Evolutionary conservation across 1,140 invertebrate genomes (phyloP).

Genomic region (Mycetomoellerius zeteki): DNA sequence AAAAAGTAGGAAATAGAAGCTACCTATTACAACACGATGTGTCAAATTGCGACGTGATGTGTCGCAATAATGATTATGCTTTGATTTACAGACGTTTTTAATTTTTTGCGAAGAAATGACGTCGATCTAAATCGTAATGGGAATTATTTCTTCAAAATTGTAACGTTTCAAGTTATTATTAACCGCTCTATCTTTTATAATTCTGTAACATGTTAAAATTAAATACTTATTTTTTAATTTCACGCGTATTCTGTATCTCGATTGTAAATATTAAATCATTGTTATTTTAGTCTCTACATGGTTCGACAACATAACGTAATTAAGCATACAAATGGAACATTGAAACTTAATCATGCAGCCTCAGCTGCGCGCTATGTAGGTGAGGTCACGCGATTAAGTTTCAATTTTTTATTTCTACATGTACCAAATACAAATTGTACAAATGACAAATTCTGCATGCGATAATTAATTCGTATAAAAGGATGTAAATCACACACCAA

Average conservation of each 20-base stretch:
- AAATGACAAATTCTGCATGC: slow-evolving; percentile 39
- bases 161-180: background rate
- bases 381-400: slow-evolving; percentile 43
- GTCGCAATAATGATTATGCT: slow-evolving; percentile 31
- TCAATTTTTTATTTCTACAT: slow-evolving; percentile 45
- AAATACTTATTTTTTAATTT: slow-evolving; percentile 9
- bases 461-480: slow-evolving; percentile 20
- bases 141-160: background rate
- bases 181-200: background rate
- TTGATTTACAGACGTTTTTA: background rate
- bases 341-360: slow-evolving; percentile 44
- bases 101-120: background rate
- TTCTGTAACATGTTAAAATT: background rate
- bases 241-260: background rate
- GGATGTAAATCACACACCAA: slow-evolving; percentile 1
- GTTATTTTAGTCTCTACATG: background rate
- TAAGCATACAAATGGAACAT: slow-evolving; percentile 44
- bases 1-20: slow-evolving; percentile 43
- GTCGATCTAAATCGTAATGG: background rate
- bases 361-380: background rate
- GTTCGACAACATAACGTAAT: slow-evolving; percentile 32
- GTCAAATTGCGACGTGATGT: slow-evolving; percentile 40
- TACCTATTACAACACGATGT: slow-evolving; percentile 25
- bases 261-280: background rate
- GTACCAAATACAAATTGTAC: background rate